These are phyloP conservation scores for Danionella cerebrum DNA, from an alignment of 2,113 vertebrate genomes.

Conservation along the genomic window DNA sequence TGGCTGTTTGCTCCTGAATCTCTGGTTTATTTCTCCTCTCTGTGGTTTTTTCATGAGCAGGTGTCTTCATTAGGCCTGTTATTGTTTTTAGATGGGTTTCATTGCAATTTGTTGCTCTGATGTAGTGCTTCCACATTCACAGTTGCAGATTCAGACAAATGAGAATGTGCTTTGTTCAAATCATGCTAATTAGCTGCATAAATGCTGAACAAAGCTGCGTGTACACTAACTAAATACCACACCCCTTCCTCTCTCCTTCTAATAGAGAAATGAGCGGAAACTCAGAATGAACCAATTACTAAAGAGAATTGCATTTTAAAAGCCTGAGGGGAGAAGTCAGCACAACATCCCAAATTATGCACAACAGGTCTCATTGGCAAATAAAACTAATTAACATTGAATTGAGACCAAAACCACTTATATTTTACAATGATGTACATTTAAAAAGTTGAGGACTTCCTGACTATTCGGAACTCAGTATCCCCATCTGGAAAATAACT, in stretches of 20 bases:
- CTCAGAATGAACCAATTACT: not conserved
- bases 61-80: slow-evolving; percentile 10
- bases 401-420: not conserved
- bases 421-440: not conserved
- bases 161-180: slow-evolving; percentile 36
- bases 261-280: slow-evolving; percentile 1
- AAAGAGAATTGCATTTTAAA: slow-evolving; percentile 1
- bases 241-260: not conserved
- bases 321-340: not conserved
- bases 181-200: slow-evolving; percentile 34
- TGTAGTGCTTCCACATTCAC: slow-evolving; percentile 30
- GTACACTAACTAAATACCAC: too few relatives aligned
- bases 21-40: not conserved
- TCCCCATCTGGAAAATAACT: too few relatives aligned
- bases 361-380: not conserved
- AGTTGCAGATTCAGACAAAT: slow-evolving; percentile 35
- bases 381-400: not conserved
- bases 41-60: slow-evolving; percentile 16
- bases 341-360: not conserved
- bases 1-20: slow-evolving; percentile 1
- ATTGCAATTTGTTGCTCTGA: slow-evolving; percentile 25
- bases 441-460: not conserved
- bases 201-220: slow-evolving; percentile 22
- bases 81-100: slow-evolving; percentile 30
- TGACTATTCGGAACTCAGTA: not conserved